Evolutionary conservation across 2,113 vertebrate species (phyloP), one percentile per base, ranked within the genome.

Genomic region (Condylura cristata): DNA sequence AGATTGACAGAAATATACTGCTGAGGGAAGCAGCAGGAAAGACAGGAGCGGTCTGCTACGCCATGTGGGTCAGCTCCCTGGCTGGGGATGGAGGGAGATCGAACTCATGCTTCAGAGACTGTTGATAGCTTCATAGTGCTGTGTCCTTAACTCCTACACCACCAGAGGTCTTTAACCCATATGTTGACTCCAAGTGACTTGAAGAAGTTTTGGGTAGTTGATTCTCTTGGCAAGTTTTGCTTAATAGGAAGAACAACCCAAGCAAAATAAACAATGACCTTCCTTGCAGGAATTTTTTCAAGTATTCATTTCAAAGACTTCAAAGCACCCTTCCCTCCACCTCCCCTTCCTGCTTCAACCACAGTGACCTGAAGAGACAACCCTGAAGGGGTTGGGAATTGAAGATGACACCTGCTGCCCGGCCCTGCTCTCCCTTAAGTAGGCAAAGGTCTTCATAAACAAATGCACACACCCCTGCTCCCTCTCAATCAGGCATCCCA

Each of bases 361-460:
- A 76, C 93, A 96, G 70, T 1, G 32, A 87, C 61, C 86, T 96
- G 51, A 91, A 86, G 91, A 96, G 95, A 95, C 86, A 94, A 41
- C 79, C 37, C 85, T 20, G 53, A 75, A 92, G 90, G 88, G 95
- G 61, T 44, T 91, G 89, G 83, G 71, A 86, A 94, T 46, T 8
- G 58, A 91, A 30, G 8, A n/a, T 2, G 74, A 71, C 4, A 30
- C 26, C 5, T 75, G 34, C 32, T 37, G n/a, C 22, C 18, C 7
- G 8, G 60, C 2, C 53, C 53, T 8, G 7, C 18, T 56, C 53
- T 56, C 53, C 53, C 48, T 53, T 60, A 28, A 41, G 58, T 70
- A 70, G 13, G 85, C 44, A 82, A 41, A 48, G 12, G 44, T 66
- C 60, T 72, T 46, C 53, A 10, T 44, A 78, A 74, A 63, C 20